These are phyloP conservation scores for Dipodomys spectabilis DNA, from an alignment of 2,113 vertebrate genomes.

Conservation along the genomic window DNA sequence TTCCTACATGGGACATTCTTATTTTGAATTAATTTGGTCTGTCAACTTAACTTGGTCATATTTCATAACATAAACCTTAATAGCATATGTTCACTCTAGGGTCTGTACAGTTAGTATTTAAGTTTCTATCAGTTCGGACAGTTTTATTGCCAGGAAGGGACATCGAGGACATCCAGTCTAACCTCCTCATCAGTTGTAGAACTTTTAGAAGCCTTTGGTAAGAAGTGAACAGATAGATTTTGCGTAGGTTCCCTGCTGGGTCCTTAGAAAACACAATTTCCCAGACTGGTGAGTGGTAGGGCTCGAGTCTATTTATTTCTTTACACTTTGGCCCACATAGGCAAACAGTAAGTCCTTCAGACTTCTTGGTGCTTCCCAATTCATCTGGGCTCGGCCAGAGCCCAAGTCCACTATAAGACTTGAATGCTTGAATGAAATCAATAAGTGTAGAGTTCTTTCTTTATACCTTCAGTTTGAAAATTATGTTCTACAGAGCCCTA, in stretches of 20 bases:
- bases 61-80: background rate
- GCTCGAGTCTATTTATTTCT: background rate
- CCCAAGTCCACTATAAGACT: background rate
- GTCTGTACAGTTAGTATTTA: background rate
- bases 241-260: background rate
- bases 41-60: background rate
- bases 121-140: background rate
- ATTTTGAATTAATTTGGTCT: background rate
- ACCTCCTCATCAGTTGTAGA: background rate
- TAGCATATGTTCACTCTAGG: background rate
- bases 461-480: background rate
- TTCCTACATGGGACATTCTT: background rate
- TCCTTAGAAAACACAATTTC: constrained; percentile 40
- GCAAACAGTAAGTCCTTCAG: background rate
- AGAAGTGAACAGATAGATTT: background rate
- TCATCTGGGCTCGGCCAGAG: background rate
- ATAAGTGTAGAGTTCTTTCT: background rate
- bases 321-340: background rate
- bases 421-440: background rate
- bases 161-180: background rate
- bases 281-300: background rate
- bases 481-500: background rate
- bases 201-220: background rate
- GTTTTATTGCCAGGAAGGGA: background rate
- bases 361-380: background rate